A percentile compares a stretch with the other conserved stretches of the same genome.
Conservation (phyloP, 2,113 vertebrate genomes). For the Takifugu flavidus region DNA sequence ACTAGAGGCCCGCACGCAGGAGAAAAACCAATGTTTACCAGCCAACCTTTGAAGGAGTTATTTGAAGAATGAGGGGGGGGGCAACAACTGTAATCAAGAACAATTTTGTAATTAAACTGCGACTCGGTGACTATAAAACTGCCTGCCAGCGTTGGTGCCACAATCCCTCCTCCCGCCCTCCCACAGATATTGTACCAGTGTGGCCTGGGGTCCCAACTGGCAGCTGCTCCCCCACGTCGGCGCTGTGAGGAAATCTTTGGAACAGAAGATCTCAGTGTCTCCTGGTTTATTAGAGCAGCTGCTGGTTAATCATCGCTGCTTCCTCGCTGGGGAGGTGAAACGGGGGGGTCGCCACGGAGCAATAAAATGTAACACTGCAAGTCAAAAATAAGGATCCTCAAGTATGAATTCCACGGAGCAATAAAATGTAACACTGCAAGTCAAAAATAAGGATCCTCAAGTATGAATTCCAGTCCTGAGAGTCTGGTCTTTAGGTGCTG, state of each 20-base stretch:
- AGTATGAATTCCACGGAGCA: neutral
- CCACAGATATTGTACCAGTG: slow-evolving; percentile 19
- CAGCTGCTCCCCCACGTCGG: slow-evolving; percentile 57
- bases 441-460: too few species aligned
- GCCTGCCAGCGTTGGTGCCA: slow-evolving; percentile 18
- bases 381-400: too few species aligned
- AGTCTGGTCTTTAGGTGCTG: too few species aligned
- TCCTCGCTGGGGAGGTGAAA: slow-evolving; percentile 28
- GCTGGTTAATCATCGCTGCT: slow-evolving; percentile 25
- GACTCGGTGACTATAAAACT: slow-evolving; percentile 23
- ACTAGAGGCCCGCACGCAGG: slow-evolving; percentile 19
- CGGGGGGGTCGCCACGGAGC: slow-evolving; percentile 20
- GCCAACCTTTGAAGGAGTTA: slow-evolving; percentile 17
- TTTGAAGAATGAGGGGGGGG: slow-evolving; percentile 11
- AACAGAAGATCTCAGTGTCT: slow-evolving; percentile 20
- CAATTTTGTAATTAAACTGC: slow-evolving; percentile 34
- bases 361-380: slow-evolving; percentile 20
- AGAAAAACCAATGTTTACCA: slow-evolving; percentile 31
- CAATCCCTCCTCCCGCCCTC: slow-evolving; percentile 29
- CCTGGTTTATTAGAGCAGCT: slow-evolving; percentile 31
- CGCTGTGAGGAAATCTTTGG: slow-evolving; percentile 34
- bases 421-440: slow-evolving; percentile 19
- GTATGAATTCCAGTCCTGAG: too few species aligned
- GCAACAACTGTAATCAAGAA: slow-evolving; percentile 28
- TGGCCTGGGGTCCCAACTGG: slow-evolving; percentile 8